Evolutionary conservation across 2,113 vertebrate genomes (phyloP), one percentile per base, ranked within the genome.

Genomic region (Notothenia rossii): DNA sequence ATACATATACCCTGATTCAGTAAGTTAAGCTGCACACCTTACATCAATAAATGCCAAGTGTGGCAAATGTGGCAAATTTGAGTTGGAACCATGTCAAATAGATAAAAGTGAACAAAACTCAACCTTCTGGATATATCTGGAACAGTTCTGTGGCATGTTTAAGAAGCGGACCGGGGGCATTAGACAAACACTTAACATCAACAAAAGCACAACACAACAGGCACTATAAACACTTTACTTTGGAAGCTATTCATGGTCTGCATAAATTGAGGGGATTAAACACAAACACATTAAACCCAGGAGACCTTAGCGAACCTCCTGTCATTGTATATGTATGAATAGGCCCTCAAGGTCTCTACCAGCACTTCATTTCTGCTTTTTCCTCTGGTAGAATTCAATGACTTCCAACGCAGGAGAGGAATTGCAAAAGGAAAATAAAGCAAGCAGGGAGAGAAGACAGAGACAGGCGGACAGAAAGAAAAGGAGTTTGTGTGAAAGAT

Each of bases 241-340:
- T 78, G 50, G 81, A 83, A 75, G 40, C 85, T 82, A 58, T 59
- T 83, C 61, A 73, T 65, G 29, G 83, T 70, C 74, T 85, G 80
- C 66, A 77, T 81, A 75, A 82, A 81, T 54, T 65, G 46, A 81
- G 1, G 60, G 77, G 77, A 85, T 85, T 90, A 56, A 86, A 82
- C 54, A 76, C 67, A 74, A 84, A 82, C 84, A 84, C 88, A 87
- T 81, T 80, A 85, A 79, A 82, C 69, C 63, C 75, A 76, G 84
- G 82, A 88, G 66, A 77, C 70, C 45, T 81, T 40, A 73, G 72
- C 72, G 7, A 86, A 87, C 69, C 72, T 72, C 64, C 65, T 63
- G 74, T 77, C 72, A 78, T 88, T 90, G 86, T 84, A 67, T 75
- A 64, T 73, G 67, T 78, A 75, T 90, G 75, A 88, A 87, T 51